These are phyloP conservation scores for Oppia nitens DNA, from an alignment of 1,140 invertebrate species.

Conservation along the genomic window DNA sequence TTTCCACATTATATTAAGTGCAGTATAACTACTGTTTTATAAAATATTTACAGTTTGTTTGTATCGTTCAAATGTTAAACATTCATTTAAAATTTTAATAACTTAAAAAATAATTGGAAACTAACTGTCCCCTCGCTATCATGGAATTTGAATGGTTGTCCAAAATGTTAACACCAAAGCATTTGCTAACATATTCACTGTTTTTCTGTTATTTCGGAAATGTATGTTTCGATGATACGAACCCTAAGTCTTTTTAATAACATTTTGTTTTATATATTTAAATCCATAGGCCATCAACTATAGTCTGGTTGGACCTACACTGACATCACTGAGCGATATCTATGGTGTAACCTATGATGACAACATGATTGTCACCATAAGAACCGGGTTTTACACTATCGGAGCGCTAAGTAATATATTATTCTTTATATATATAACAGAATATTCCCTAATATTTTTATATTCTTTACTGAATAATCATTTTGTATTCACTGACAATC, in stretches of 20 bases:
- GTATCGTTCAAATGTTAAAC: not conserved
- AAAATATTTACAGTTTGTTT: too few species aligned
- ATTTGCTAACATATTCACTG: not conserved
- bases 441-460: not conserved
- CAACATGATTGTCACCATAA: not conserved
- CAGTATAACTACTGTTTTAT: too few species aligned
- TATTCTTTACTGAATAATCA: not conserved
- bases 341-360: not conserved
- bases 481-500: not conserved
- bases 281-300: not conserved
- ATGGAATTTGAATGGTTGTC: not conserved
- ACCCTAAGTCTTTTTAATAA: not conserved
- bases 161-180: not conserved
- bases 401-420: not conserved
- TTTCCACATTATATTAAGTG: too few species aligned
- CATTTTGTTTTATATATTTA: not conserved
- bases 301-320: not conserved
- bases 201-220: not conserved
- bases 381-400: not conserved
- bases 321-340: not conserved
- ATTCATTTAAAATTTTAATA: not conserved
- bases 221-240: not conserved
- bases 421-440: not conserved
- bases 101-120: not conserved
- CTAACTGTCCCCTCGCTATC: not conserved